Base-by-base conservation (phyloP, 2,113 vertebrate genomes). In the Nycticryphes semicollaris region DNA sequence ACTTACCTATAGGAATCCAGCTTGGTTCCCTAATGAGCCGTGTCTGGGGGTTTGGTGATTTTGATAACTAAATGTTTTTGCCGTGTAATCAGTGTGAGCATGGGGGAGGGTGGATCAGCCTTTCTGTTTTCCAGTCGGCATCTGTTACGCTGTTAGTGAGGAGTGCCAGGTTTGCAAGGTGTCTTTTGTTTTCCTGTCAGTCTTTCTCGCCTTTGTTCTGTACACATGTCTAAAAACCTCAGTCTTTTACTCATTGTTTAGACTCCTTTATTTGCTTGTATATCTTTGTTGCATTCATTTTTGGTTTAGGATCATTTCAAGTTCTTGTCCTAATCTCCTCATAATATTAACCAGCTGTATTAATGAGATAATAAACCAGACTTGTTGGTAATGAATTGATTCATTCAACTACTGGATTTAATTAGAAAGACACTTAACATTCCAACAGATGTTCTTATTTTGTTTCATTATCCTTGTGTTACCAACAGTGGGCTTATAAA, bases 331-430 rank as follows among this genome's bases (percentile, higher is more conserved):
- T 95, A 91, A 96, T 97, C 73, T 84, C 15, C 73, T 93, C 47
- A 47, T 96, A 87, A 76, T 97, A 96, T 96, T 97, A 98, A 89
- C 91, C 69, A 90, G 93, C 95, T 97, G 91, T 96, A 96, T 98
- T 98, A 96, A 97, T 97, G 90, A 96, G 95, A 97, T 97, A 97
- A 96, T 96, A 97, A 97, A 89, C 78, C 84, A 96, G 91, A 85
- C 92, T 94, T 96, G 83, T 84, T 97, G 84, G 83, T 97, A 97
- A 97, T 97, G 48, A 97, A 96, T 96, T 96, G 93, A 97, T 97
- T 97, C 87, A 96, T 97, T 98, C 96, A 98, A 81, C 97, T 96
- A 92, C 96, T 97, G 73, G 64, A 93, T 98, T 98, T 97, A 97
- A 97, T 98, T 98, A 98, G 97, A 96, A 97, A 97, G 93, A 97